Percentiles rank a stretch among this genome's conserved stretches.
Evolutionary conservation across 1,140 invertebrate genomes (phyloP).

Genomic region (Globodera ellingtonae): DNA sequence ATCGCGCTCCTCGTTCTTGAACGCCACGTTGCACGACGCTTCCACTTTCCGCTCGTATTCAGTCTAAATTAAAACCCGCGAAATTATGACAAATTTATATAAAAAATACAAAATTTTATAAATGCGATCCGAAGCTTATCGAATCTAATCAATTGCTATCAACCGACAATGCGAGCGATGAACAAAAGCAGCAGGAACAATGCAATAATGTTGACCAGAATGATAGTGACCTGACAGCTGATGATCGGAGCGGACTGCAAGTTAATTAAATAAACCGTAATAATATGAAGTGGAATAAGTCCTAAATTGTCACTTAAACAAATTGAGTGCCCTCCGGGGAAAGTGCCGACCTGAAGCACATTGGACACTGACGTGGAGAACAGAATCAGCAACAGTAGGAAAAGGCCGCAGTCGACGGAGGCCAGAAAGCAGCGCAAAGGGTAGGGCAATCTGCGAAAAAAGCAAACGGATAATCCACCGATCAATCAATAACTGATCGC

Average conservation of each 20-base stretch:
- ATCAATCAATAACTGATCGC: too few relatives aligned
- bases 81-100: too few relatives aligned
- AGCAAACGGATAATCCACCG: not conserved
- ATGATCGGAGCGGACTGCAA: constrained; percentile 28
- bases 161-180: constrained; percentile 65
- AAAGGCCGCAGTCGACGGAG: constrained; percentile 47
- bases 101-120: too few relatives aligned
- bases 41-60: constrained; percentile 65
- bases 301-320: not conserved
- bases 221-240: constrained; percentile 62
- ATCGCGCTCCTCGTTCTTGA: constrained; percentile 82
- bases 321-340: not conserved
- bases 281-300: not conserved
- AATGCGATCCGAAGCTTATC: too few relatives aligned
- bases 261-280: constrained; percentile 5
- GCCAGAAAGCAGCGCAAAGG: constrained; percentile 59
- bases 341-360: constrained; percentile 23
- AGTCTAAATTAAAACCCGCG: constrained; percentile 44
- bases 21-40: constrained; percentile 60
- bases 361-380: constrained; percentile 56
- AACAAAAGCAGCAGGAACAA: constrained; percentile 60
- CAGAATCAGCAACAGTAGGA: constrained; percentile 46
- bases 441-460: constrained; percentile 42
- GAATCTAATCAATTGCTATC: not conserved
- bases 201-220: constrained; percentile 57